Conservation (phyloP, 1,140 invertebrate species). For the Microplitis mediator region DNA sequence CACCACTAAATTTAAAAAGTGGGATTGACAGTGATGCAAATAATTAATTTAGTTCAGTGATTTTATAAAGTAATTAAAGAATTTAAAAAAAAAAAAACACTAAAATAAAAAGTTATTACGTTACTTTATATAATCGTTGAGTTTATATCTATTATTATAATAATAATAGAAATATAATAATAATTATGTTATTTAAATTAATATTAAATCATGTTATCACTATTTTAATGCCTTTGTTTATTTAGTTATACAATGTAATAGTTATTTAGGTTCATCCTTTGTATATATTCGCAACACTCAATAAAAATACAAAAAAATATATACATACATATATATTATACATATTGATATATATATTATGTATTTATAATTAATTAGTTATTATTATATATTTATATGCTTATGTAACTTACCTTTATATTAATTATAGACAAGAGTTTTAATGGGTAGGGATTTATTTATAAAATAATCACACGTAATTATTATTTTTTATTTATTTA, state of each 20-base stretch:
- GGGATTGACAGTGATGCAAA: no score
- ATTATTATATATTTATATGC: background rate
- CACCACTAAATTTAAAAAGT: background rate
- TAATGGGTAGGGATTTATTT: no score
- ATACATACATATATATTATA: background rate
- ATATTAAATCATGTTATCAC: conserved; percentile 57
- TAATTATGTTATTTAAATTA: conserved; percentile 62
- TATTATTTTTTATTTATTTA: background rate
- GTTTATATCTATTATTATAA: conserved; percentile 28
- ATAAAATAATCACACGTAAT: background rate
- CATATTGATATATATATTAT: background rate
- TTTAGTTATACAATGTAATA: conserved; percentile 60
- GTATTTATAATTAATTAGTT: background rate
- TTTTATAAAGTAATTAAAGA: no score
- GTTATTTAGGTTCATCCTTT: conserved; percentile 60
- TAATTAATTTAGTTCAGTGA: background rate
- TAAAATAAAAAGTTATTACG: background rate
- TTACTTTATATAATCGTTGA: conserved; percentile 1
- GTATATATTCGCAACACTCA: conserved; percentile 61
- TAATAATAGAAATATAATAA: conserved; percentile 38
- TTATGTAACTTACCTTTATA: background rate
- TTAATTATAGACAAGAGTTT: no score
- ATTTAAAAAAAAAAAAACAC: background rate
- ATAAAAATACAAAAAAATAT: conserved; percentile 51
- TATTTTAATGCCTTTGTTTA: conserved; percentile 60